Conservation (phyloP, 2,113 vertebrate genomes). For the Eudyptes chrysolophus region DNA sequence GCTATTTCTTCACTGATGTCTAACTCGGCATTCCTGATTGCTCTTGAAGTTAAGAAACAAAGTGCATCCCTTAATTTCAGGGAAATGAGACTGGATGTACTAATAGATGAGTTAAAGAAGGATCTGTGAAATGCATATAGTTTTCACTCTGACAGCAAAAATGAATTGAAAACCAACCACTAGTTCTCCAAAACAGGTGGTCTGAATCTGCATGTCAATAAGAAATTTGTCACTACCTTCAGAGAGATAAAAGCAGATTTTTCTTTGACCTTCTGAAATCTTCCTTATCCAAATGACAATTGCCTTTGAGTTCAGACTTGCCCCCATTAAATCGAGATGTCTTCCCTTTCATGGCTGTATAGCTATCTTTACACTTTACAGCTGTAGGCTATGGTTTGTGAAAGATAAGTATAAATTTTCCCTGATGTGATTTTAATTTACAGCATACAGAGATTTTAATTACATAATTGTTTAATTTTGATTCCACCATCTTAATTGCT, state of each 20-base stretch:
- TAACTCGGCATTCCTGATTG: neutral
- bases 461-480: neutral
- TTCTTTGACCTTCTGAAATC: neutral
- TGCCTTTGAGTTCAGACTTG: neutral
- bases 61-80: neutral
- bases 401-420: neutral
- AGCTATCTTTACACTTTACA: neutral
- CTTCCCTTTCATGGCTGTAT: neutral
- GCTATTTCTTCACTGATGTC: neutral
- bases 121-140: neutral
- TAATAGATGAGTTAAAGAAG: neutral
- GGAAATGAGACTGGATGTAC: neutral
- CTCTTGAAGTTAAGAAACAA: neutral
- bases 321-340: neutral
- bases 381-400: neutral
- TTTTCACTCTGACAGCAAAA: neutral
- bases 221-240: neutral
- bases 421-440: neutral
- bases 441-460: neutral
- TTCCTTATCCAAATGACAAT: neutral
- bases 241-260: neutral
- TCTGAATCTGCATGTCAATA: neutral
- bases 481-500: neutral
- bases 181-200: neutral
- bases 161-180: neutral